These are phyloP conservation scores for Drosophila rufa DNA, from an alignment of 1,140 invertebrate species.

Conservation along the genomic window DNA sequence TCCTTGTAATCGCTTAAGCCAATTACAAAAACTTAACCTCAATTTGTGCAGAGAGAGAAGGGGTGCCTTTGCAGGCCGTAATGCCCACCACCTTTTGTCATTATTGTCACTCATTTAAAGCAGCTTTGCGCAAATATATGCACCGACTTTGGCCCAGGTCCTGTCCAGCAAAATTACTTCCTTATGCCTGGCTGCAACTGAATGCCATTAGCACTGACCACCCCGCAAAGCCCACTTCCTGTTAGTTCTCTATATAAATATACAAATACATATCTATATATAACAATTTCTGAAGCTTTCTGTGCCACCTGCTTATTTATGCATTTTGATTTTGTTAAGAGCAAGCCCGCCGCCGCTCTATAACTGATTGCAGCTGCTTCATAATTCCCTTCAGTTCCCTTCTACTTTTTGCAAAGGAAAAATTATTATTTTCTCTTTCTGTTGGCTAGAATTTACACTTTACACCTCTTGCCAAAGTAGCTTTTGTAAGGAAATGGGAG, in stretches of 20 bases:
- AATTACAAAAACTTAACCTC: slow-evolving; percentile 78
- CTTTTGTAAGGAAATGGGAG: slow-evolving; percentile 2
- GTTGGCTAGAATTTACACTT: slow-evolving; percentile 32
- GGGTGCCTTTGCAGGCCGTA: slow-evolving; percentile 1
- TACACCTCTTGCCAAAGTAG: slow-evolving; percentile 29
- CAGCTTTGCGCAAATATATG: slow-evolving; percentile 50
- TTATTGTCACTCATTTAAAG: slow-evolving; percentile 66
- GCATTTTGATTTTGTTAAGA: slow-evolving; percentile 73
- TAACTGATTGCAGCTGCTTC: slow-evolving; percentile 57
- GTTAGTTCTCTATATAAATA: neutral
- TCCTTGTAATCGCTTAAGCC: slow-evolving; percentile 77
- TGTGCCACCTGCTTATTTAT: slow-evolving; percentile 61
- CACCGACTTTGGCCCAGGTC: slow-evolving; percentile 15
- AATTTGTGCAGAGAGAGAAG: slow-evolving; percentile 53
- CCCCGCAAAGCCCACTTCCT: neutral
- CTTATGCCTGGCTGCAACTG: slow-evolving; percentile 57
- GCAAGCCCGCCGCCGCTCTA: neutral
- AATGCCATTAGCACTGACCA: slow-evolving; percentile 61
- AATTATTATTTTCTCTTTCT: slow-evolving; percentile 6
- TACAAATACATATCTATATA: neutral
- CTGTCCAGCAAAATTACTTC: slow-evolving; percentile 39
- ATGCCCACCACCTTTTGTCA: slow-evolving; percentile 16
- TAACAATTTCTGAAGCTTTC: neutral
- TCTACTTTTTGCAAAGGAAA: slow-evolving; percentile 33
- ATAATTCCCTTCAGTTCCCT: slow-evolving; percentile 41